phyloP scores from a whole-genome alignment of 2,797 vertebrate species.

The Ctenochaetus hawaiiensis region DNA sequence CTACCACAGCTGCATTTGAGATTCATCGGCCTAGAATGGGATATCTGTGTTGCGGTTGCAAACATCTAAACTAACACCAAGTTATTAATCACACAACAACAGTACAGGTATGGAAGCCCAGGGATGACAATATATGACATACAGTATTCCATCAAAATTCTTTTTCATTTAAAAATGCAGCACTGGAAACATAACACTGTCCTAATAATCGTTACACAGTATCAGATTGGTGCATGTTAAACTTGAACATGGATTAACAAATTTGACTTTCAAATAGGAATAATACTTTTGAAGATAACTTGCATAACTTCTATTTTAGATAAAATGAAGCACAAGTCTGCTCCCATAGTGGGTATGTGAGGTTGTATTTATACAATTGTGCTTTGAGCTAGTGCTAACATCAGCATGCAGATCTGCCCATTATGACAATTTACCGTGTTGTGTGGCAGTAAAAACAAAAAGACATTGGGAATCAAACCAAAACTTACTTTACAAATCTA shows the following conservation, averaged over 20 bases:
- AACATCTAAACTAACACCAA: slow-evolving; percentile 17
- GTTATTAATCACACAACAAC: slow-evolving; percentile 4
- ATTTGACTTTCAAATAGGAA: not conserved
- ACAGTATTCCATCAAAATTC: not conserved
- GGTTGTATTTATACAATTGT: too few relatives aligned
- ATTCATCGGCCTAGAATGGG: slow-evolving; percentile 27
- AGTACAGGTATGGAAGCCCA: not conserved
- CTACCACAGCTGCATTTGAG: slow-evolving; percentile 65
- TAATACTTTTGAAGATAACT: too few relatives aligned
- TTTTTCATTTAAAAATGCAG: not conserved
- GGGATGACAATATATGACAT: not conserved
- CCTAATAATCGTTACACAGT: not conserved
- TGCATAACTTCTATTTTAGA: too few relatives aligned
- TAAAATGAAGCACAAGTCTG: too few relatives aligned
- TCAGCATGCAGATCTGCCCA: too few relatives aligned
- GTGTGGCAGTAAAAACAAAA: too few relatives aligned
- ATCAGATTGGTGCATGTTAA: not conserved
- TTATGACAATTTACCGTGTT: too few relatives aligned
- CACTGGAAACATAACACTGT: not conserved
- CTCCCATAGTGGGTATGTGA: too few relatives aligned
- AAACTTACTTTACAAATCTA: too few relatives aligned
- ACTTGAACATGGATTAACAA: not conserved
- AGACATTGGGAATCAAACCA: too few relatives aligned
- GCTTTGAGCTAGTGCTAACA: too few relatives aligned
- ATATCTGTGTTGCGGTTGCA: slow-evolving; percentile 52